Percentiles rank a stretch among this genome's conserved stretches.
These are phyloP conservation scores for Sialia sialis DNA, from an alignment of 2,113 vertebrate species.

Conservation along the genomic window DNA sequence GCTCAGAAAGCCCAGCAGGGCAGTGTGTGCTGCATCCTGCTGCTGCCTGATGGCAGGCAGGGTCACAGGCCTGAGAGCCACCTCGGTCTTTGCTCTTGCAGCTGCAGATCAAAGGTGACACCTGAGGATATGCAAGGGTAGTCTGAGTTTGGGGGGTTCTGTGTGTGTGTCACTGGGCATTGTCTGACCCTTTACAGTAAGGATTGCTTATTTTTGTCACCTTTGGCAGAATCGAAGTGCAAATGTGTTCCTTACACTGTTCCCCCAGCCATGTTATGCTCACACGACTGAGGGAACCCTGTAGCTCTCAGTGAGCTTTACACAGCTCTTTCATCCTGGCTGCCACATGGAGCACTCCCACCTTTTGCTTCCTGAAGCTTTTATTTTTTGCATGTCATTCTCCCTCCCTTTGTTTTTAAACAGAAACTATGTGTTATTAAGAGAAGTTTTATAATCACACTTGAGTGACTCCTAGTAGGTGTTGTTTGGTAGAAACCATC, in stretches of 20 bases:
- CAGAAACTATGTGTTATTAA: background rate
- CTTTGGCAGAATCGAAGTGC: background rate
- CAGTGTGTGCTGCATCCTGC: background rate
- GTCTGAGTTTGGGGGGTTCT: background rate
- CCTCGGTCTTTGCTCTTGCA: rapidly evolving
- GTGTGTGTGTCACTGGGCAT: background rate
- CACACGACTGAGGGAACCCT: rapidly evolving
- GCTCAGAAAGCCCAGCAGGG: background rate
- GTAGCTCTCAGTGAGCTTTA: background rate
- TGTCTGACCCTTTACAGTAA: background rate
- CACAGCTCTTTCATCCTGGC: background rate
- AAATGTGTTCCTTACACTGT: background rate
- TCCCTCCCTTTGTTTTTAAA: background rate
- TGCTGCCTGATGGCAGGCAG: rapidly evolving
- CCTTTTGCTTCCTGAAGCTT: background rate
- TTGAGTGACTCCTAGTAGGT: background rate
- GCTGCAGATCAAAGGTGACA: background rate
- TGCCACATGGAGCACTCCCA: background rate
- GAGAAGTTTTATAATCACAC: background rate
- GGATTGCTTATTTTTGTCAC: background rate
- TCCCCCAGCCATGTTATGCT: rapidly evolving
- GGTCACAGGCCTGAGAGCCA: background rate
- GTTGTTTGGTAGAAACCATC: background rate
- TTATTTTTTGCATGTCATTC: background rate
- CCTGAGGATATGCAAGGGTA: background rate